Evolutionary conservation across 2,797 vertebrate genomes (phyloP).

Genomic region (Syndactyla subalaris): DNA sequence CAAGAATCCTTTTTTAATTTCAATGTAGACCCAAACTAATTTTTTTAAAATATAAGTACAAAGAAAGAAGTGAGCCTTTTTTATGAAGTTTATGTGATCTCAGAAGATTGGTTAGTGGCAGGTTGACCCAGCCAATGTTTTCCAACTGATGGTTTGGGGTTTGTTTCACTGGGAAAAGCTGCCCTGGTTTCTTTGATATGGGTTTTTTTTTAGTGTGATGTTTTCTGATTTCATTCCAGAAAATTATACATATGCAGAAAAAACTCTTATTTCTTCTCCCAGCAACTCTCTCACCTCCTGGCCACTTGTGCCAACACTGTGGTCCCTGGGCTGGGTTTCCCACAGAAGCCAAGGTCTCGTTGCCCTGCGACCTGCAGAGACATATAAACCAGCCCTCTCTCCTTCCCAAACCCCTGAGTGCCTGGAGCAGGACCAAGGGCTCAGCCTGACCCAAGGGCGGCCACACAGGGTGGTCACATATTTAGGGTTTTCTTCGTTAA

Average conservation of each 20-base stretch:
- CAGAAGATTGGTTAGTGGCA: constrained; percentile 29
- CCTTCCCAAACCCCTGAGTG: not conserved
- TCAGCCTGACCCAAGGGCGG: not conserved
- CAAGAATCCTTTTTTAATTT: not conserved
- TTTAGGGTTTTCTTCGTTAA: not conserved
- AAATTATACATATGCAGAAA: not conserved
- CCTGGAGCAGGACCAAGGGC: not conserved
- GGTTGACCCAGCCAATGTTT: constrained; percentile 38
- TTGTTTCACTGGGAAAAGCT: not conserved
- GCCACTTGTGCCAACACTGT: not conserved
- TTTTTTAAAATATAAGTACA: not conserved
- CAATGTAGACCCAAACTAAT: not conserved
- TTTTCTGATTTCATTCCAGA: not conserved
- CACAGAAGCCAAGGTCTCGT: not conserved
- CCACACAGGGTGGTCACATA: not conserved
- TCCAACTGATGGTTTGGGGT: constrained; percentile 17
- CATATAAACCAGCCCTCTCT: not conserved
- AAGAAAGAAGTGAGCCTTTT: not conserved
- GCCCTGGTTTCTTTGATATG: not conserved
- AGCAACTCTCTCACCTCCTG: not conserved
- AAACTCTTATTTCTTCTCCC: not conserved
- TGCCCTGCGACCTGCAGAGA: rapidly evolving
- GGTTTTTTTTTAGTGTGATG: not conserved
- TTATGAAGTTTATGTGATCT: not conserved
- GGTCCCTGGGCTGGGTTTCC: not conserved